These are phyloP conservation scores for Tragopan temminckii DNA, from an alignment of 2,797 vertebrate genomes.

Conservation along the genomic window DNA sequence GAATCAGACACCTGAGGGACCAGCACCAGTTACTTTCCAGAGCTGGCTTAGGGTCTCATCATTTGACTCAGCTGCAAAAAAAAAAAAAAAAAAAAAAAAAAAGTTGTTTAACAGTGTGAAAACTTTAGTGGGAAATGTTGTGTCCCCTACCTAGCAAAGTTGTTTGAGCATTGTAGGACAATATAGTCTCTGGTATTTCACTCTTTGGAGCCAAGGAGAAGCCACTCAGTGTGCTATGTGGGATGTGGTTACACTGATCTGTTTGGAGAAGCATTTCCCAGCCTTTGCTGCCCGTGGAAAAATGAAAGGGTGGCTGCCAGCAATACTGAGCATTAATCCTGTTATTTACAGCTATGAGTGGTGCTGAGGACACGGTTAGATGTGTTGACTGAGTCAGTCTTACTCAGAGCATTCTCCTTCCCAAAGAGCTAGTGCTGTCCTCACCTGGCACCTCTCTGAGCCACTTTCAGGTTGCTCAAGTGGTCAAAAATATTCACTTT, in stretches of 20 bases:
- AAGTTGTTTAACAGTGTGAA: background rate
- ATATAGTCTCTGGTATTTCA: background rate
- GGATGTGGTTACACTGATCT: background rate
- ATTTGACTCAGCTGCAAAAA: background rate
- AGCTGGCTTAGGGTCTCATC: background rate
- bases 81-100: background rate
- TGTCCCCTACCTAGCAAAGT: background rate
- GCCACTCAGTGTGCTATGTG: accelerated
- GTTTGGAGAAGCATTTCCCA: background rate
- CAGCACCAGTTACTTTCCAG: background rate
- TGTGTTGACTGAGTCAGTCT: background rate
- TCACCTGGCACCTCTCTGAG: background rate
- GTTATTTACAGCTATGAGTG: background rate
- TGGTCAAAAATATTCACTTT: background rate
- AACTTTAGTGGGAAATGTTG: background rate
- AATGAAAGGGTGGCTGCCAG: background rate
- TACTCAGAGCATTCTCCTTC: background rate
- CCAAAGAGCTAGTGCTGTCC: background rate
- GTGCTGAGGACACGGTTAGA: background rate
- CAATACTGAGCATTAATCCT: background rate
- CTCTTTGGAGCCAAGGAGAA: background rate
- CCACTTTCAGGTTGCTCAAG: background rate
- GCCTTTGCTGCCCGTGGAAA: background rate
- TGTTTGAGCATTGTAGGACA: background rate
- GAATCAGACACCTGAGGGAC: background rate